Evolutionary conservation across 2,797 vertebrate species (phyloP).

Genomic region (Pseudomugil gertrudae): DNA sequence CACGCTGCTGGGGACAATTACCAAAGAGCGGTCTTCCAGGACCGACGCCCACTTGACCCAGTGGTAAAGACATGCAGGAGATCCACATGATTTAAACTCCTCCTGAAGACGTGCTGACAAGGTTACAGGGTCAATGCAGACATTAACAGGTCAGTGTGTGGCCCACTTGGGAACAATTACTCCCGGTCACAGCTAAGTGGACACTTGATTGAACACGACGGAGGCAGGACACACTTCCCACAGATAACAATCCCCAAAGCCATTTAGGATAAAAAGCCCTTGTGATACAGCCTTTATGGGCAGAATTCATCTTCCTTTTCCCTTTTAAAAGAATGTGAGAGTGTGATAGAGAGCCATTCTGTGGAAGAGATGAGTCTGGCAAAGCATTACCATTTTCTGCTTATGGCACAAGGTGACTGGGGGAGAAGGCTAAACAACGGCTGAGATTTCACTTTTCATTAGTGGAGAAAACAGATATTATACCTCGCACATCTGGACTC

Average conservation of each 20-base stretch:
- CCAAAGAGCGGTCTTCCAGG: slow-evolving; percentile 83
- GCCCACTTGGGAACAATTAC: slow-evolving; percentile 99
- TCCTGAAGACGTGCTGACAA: slow-evolving; percentile 96
- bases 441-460: slow-evolving; percentile 60
- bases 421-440: slow-evolving; percentile 71
- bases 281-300: slow-evolving; percentile 99
- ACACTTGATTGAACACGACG: slow-evolving; percentile 99
- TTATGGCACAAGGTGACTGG: slow-evolving; percentile 81
- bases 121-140: slow-evolving; percentile 95
- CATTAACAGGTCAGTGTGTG: slow-evolving; percentile 99
- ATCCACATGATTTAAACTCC: slow-evolving; percentile 93
- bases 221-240: slow-evolving; percentile 97
- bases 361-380: slow-evolving; percentile 75
- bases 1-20: slow-evolving; percentile 80
- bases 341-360: slow-evolving; percentile 83
- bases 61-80: slow-evolving; percentile 83
- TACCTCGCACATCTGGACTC: slow-evolving; percentile 20
- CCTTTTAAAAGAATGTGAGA: slow-evolving; percentile 92
- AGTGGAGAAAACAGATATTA: slow-evolving; percentile 21
- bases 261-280: slow-evolving; percentile 99
- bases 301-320: slow-evolving; percentile 99
- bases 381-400: slow-evolving; percentile 80
- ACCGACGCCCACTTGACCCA: slow-evolving; percentile 93
- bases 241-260: slow-evolving; percentile 99
- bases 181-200: slow-evolving; percentile 99